Evolutionary conservation across 2,113 vertebrate genomes (phyloP).

Genomic region (Mus musculus): GRCm39 chr13:47291001-47291500

Average conservation of each 20-base stretch:
- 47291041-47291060: not conserved
- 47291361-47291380: not conserved
- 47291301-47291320: not conserved
- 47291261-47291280: not conserved
- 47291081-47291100: conserved; percentile 17
- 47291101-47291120: not conserved
- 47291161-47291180: not conserved
- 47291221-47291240: not conserved
- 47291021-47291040: not conserved
- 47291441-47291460: not conserved
- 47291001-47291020: not conserved
- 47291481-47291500: conserved; percentile 12
- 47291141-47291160: not conserved
- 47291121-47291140: not conserved
- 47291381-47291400: not conserved
- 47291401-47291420: not conserved
- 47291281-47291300: not conserved
- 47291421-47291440: not conserved
- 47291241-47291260: no score
- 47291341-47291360: not conserved
- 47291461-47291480: not conserved
- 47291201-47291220: not conserved
- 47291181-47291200: not conserved
- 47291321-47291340: not conserved
- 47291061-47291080: not conserved